A percentile compares a stretch with the other conserved stretches of the same genome.
Conservation (phyloP, 2,888 invertebrate species). For the Latheticus oryzae region DNA sequence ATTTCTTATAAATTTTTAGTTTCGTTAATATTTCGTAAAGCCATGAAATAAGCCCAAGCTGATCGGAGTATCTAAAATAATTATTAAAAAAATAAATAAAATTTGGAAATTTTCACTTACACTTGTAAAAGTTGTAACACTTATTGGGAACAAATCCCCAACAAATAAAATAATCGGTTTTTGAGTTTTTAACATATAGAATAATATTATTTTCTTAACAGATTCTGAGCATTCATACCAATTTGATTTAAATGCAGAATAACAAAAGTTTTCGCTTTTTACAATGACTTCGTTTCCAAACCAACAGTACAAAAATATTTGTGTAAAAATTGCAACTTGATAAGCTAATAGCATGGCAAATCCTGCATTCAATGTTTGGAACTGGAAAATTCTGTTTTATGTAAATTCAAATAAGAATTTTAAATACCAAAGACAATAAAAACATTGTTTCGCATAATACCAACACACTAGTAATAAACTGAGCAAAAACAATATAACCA, state of each 20-base stretch:
- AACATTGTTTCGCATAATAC: conserved; percentile 35
- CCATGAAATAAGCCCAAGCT: conserved; percentile 32
- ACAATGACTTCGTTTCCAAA: conserved; percentile 39
- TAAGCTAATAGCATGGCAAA: conserved; percentile 12
- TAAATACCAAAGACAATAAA: conserved; percentile 21
- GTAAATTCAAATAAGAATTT: no score
- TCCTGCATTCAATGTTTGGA: conserved; percentile 11
- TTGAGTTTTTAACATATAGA: conserved; percentile 26
- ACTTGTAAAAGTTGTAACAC: conserved; percentile 25
- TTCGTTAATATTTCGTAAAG: conserved; percentile 22
- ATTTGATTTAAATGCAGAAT: conserved; percentile 5
- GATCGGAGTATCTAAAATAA: conserved; percentile 29
- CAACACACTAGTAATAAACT: conserved; percentile 19
- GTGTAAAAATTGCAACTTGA: conserved; percentile 14
- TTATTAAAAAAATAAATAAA: background rate
- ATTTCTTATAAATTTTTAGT: no score
- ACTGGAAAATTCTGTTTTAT: no score
- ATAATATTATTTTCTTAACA: conserved; percentile 22
- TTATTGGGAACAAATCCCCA: conserved; percentile 29
- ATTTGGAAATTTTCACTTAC: conserved; percentile 27
- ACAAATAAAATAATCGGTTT: conserved; percentile 30
- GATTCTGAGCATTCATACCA: conserved; percentile 17
- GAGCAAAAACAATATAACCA: conserved; percentile 15
- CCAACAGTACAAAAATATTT: conserved; percentile 38
- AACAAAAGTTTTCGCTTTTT: conserved; percentile 19